Base-by-base conservation (phyloP, 1,140 invertebrate species). In the Drepana arcuata region DNA sequence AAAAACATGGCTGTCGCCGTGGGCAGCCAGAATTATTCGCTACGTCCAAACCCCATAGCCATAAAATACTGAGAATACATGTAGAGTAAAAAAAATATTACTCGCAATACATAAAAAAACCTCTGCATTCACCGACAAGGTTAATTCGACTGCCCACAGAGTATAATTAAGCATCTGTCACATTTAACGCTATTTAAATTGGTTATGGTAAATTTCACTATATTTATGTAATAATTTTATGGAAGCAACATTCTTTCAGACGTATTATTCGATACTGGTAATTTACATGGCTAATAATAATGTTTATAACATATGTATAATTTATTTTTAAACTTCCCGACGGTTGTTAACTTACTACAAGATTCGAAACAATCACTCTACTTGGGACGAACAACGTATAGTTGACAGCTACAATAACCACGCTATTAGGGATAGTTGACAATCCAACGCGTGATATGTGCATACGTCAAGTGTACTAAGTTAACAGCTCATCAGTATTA, bases 251-350 rank as follows among this genome's bases (percentile, higher is more conserved):
- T 66, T 73, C 37, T 65, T 62, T 68, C 49, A 71, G 53, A 73
- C 57, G 48, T 65, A 60, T 78, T 67, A 73, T 77, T 72, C 73
- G 65, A n/a, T 75, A 66, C 73, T 64, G 38, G 59, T 66, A 48
- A 54, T 73, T 60, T 62, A 59, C 47, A 65, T 59, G 30, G 52
- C 59, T 69, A 69, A 57, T 58, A 66, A 58, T 71, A 65, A 68
- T 59, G 53, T 77, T 67, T 72, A 67, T 72, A 71, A 75, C 72
- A 77, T 71, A 70, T 75, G 66, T 80, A 74, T 79, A 75, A 63
- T 63, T 50, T 59, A 64, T 65, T 61, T 65, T 56, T 59, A 72
- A 56, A 39, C 40, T 37, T 52, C 25, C 32, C 40, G 53, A 56
- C 42, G 46, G 49, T 50, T 77, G 73, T 73, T 80, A 77, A 80